Base-by-base conservation (phyloP, 1,140 invertebrate species). In the Eurosta solidaginis region DNA sequence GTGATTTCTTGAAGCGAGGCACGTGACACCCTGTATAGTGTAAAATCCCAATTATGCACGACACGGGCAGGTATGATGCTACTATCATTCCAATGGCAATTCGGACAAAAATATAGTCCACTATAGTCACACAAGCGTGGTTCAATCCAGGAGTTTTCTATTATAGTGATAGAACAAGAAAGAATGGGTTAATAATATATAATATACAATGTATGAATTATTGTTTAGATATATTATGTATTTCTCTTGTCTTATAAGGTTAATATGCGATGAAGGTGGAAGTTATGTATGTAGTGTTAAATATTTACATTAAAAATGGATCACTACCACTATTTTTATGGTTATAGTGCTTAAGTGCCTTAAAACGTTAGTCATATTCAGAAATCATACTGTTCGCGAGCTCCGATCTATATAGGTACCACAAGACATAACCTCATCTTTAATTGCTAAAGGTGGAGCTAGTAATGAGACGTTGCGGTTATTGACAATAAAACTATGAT, bases 21-120 rank as follows among this genome's bases (percentile, higher is more conserved):
- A 42, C 86, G 82, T 0, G 81, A 85, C 0, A 87, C 81, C 29
- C 81, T 85, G 63, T 90, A 88, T 14, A 93, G 92, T 45, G 93
- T 91, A 89, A 97, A 97, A 87, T 98, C 96, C 97, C 97, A 99
- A 87, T 98, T 98, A 82, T 96, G 94, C 1, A 98, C 89, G 4
- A 98, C 93, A 79, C 96, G 90, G 0, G 97, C 95, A 3, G 97
- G 97, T 78, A 97, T 95, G 0, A 94, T 89, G 68, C 91, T 92
- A 17, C 89, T 86, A 78, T 94, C 93, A 82, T 96, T 95, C 94
- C 95, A 96, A 88, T 98, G 96, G 83, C 97, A 98, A 20, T 92
- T 92, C 1, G 93, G 92, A 85, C 97, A 98, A 88, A 96, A 99
- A 87, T 96, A 97, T 1, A 93, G 85, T 0, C 96, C 96, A 81